A percentile compares a stretch with the other conserved stretches of the same genome.
Evolutionary conservation across 2,797 vertebrate species (phyloP).

Genomic region (Nannoperca australis): DNA sequence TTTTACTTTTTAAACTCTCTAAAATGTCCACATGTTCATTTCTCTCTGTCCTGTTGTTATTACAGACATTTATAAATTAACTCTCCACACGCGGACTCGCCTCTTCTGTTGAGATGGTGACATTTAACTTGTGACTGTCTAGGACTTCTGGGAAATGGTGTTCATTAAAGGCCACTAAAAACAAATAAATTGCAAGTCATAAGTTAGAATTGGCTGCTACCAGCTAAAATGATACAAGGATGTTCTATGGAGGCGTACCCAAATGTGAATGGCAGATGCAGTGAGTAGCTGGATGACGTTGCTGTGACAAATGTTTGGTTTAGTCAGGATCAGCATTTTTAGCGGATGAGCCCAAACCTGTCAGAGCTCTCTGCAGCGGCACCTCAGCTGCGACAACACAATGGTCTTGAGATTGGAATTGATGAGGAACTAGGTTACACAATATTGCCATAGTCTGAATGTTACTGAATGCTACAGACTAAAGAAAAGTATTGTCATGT

Average conservation of each 20-base stretch:
- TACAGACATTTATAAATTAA: neutral
- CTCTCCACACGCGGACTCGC: neutral
- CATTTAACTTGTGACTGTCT: neutral
- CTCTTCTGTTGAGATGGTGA: neutral
- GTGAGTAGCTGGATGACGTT: neutral
- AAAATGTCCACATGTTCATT: neutral
- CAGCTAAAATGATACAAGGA: neutral
- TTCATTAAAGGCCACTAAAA: neutral
- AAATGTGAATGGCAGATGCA: neutral
- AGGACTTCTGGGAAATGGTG: no score
- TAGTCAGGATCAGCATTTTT: no score
- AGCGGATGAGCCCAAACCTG: no score
- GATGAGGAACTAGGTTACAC: neutral
- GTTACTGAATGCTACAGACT: neutral
- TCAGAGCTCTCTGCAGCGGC: neutral
- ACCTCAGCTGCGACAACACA: no score
- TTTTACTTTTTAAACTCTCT: no score
- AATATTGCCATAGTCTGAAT: neutral
- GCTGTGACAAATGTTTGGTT: neutral
- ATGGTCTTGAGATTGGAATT: neutral
- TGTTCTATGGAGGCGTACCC: neutral
- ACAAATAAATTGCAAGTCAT: no score
- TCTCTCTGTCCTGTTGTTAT: neutral
- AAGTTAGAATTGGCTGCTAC: neutral
- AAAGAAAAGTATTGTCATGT: neutral